These are phyloP conservation scores for Andrena camellia DNA, from an alignment of 2,888 invertebrate species.

Conservation along the genomic window DNA sequence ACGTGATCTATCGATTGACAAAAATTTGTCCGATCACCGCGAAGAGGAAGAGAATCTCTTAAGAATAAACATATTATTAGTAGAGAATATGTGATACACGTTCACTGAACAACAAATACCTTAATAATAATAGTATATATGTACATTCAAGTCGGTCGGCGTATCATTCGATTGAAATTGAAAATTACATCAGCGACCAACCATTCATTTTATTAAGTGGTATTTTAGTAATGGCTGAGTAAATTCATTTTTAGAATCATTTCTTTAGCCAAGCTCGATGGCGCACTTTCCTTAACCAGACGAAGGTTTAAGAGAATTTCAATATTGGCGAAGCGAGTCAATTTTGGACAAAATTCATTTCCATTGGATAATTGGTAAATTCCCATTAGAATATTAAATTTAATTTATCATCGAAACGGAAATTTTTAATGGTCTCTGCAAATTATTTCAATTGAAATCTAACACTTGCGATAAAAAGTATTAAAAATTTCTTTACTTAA, in stretches of 20 bases:
- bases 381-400: background rate
- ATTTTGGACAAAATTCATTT: background rate
- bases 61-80: constrained; percentile 29
- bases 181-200: constrained; percentile 31
- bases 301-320: background rate
- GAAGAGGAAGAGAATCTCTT: constrained; percentile 30
- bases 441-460: background rate
- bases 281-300: background rate
- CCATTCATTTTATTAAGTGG: constrained; percentile 8
- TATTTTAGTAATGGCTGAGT: constrained; percentile 11
- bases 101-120: constrained; percentile 53
- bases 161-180: constrained; percentile 23
- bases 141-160: constrained; percentile 40
- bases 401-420: background rate
- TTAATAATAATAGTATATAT: constrained; percentile 56
- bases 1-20: constrained; percentile 9
- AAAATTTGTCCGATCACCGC: constrained; percentile 6
- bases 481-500: background rate
- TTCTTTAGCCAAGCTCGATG: constrained; percentile 20
- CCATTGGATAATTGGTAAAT: background rate
- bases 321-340: constrained; percentile 23
- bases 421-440: background rate
- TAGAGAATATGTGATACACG: constrained; percentile 38
- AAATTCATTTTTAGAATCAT: constrained; percentile 27
- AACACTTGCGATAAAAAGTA: background rate